Evolutionary conservation across 2,888 invertebrate species (phyloP), one percentile per base, ranked within the genome.

Genomic region (Apodemia zela): DNA sequence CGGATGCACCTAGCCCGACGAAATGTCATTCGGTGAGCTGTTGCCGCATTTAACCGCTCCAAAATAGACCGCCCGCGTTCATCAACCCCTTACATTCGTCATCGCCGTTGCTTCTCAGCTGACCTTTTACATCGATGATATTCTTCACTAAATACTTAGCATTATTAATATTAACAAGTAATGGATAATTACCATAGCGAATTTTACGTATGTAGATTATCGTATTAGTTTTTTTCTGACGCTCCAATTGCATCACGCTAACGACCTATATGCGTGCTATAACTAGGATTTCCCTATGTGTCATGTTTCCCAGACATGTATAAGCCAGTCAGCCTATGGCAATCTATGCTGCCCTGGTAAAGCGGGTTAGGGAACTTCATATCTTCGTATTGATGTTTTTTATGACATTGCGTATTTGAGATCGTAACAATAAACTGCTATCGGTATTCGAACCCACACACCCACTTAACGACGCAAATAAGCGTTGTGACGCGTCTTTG

Each of bases 1-100:
- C 80, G 80, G 87, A 88, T 89, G 90, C 89, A 89, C 82, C 88
- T 85, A 85, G 85, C 82, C 73, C 77, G 78, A 79, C 79, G 85
- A 91, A 91, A 91, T 91, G 91, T 91, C 91, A 91, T 83, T 89
- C 85, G 87, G 89, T 87, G 87, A 85, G 84, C 84, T 78, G 72
- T 72, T 74, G 83, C 82, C 84, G 81, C 79, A 81, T 91, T 88
- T 91, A 90, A 87, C 84, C 82, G 89, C 81, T 86, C 88, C 82
- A 77, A 91, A 91, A 91, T 91, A 91, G 90, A 87, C 75, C 74
- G 77, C 73, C 71, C 74, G 86, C 90, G 90, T 89, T 91, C 90
- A 87, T 84, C 90, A 90, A 91, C 90, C 90, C 84, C 89, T 86
- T 77, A 80, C 85, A 84, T 83, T 85, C 85, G 85, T 87, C 88